These are phyloP conservation scores for Zophobas morio DNA, from an alignment of 1,140 invertebrate genomes.

Conservation along the genomic window DNA sequence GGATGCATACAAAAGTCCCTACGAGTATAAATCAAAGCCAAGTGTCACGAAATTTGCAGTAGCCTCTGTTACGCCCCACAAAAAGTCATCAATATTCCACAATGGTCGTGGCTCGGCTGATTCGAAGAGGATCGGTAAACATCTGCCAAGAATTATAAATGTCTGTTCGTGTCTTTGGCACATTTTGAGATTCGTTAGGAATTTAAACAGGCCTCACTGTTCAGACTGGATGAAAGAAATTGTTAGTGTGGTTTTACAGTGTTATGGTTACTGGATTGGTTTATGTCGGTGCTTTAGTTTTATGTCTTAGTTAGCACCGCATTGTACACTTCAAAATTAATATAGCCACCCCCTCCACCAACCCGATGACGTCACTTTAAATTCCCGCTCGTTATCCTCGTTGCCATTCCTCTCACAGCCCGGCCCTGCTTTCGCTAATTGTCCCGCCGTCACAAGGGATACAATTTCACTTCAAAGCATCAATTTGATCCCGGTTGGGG, in stretches of 20 bases:
- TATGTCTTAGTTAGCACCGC: too few relatives aligned
- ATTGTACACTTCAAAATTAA: too few relatives aligned
- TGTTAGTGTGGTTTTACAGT: too few relatives aligned
- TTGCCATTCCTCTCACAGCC: too few relatives aligned
- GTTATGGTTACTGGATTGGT: too few relatives aligned
- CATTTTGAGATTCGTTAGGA: constrained; percentile 17
- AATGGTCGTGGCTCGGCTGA: constrained; percentile 7
- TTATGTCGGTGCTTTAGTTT: too few relatives aligned
- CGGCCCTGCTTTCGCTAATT: neutral
- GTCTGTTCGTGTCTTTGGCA: constrained; percentile 1
- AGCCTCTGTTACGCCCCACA: constrained; percentile 29
- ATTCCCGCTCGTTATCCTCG: too few relatives aligned
- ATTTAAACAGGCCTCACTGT: neutral
- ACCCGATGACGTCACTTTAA: too few relatives aligned
- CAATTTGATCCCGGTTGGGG: constrained; percentile 1
- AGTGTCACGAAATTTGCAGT: constrained; percentile 40
- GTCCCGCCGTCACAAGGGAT: neutral
- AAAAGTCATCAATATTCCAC: constrained; percentile 38
- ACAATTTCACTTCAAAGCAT: constrained; percentile 19
- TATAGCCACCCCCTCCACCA: too few relatives aligned
- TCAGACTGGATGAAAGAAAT: too few relatives aligned
- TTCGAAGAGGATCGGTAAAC: constrained; percentile 16
- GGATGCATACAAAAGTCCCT: constrained; percentile 29
- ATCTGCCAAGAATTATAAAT: constrained; percentile 22
- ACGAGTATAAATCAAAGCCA: constrained; percentile 18